These are phyloP conservation scores for Semotilus atromaculatus DNA, from an alignment of 2,797 vertebrate genomes.

Conservation along the genomic window DNA sequence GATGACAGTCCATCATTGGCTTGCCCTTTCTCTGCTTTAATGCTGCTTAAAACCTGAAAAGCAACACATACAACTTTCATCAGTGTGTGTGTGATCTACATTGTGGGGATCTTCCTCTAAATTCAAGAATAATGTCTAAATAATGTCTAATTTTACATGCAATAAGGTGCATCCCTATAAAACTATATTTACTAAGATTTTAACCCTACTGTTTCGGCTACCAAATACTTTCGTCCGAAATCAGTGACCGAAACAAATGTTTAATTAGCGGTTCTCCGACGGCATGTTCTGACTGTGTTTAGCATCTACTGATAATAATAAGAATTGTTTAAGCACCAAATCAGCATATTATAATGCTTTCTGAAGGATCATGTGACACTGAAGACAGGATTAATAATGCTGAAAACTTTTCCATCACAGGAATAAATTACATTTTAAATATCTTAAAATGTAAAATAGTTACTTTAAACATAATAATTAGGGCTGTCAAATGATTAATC, in stretches of 20 bases:
- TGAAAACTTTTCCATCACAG: background rate
- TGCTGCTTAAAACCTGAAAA: constrained; percentile 82
- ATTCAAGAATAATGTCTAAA: background rate
- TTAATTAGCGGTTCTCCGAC: background rate
- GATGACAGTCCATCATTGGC: constrained; percentile 92
- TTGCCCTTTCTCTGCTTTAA: constrained; percentile 86
- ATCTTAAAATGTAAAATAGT: background rate
- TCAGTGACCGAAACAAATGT: background rate
- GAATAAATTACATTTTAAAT: background rate
- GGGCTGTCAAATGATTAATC: too few relatives aligned
- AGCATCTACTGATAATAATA: background rate
- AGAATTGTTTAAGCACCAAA: background rate
- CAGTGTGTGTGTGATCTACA: background rate
- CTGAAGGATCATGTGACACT: background rate
- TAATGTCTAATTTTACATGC: background rate
- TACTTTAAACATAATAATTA: background rate
- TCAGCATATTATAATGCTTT: background rate
- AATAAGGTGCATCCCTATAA: background rate
- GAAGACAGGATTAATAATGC: background rate
- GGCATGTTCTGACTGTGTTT: background rate
- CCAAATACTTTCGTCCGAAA: background rate
- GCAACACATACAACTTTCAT: constrained; percentile 3
- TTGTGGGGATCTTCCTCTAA: background rate
- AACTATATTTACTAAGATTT: background rate
- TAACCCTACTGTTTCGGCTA: background rate